Percentiles rank a stretch among this genome's conserved stretches.
Evolutionary conservation across 2,797 vertebrate genomes (phyloP).

Genomic region (Chiloscyllium punctatum): DNA sequence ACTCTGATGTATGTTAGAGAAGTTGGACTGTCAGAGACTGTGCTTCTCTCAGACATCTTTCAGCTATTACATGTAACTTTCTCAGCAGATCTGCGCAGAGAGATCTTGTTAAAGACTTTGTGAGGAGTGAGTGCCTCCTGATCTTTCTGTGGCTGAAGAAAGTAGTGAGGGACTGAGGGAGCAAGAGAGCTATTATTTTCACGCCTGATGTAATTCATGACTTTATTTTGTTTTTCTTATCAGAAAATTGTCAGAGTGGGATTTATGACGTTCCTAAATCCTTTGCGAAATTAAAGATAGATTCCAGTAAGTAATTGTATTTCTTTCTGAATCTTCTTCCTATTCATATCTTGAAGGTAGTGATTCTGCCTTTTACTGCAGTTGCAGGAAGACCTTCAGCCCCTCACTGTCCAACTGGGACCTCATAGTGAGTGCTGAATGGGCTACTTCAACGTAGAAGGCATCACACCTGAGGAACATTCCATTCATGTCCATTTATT

Average conservation of each 20-base stretch:
- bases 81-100: neutral
- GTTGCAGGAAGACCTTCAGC: neutral
- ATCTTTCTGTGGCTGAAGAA: neutral
- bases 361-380: neutral
- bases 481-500: neutral
- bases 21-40: neutral
- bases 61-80: neutral
- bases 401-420: neutral
- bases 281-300: neutral
- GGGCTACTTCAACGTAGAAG: neutral
- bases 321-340: neutral
- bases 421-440: neutral
- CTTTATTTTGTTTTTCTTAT: neutral
- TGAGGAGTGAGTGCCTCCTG: neutral
- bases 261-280: constrained; percentile 1
- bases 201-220: neutral
- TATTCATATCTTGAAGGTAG: neutral
- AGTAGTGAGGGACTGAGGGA: neutral
- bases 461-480: neutral
- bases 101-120: neutral
- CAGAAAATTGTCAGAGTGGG: constrained; percentile 4
- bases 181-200: neutral
- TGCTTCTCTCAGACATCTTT: neutral
- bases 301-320: neutral
- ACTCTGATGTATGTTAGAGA: neutral